A percentile compares a stretch with the other conserved stretches of the same genome.
Evolutionary conservation across 2,113 vertebrate genomes (phyloP).

Genomic region (Anthoscopus minutus): DNA sequence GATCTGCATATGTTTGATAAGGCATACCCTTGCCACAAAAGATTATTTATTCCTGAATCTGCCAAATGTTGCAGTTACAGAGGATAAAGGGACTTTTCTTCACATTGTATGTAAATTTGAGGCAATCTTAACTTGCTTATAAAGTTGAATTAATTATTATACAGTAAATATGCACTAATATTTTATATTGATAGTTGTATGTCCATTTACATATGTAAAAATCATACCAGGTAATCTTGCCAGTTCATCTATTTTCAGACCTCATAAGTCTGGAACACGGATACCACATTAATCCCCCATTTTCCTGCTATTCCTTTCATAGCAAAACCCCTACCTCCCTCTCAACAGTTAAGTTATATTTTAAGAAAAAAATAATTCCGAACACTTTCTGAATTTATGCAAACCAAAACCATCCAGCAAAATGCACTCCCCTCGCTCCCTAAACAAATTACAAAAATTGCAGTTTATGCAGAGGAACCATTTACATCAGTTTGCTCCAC

Average conservation of each 20-base stretch:
- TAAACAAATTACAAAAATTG: neutral
- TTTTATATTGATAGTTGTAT: slow-evolving; percentile 53
- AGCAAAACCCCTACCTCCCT: neutral
- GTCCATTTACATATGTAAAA: slow-evolving; percentile 60
- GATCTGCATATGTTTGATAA: slow-evolving; percentile 95
- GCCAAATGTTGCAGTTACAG: slow-evolving; percentile 77
- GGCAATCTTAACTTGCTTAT: slow-evolving; percentile 72
- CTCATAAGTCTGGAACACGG: neutral
- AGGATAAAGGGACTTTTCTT: slow-evolving; percentile 75
- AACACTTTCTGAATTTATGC: neutral
- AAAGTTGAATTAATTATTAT: slow-evolving; percentile 67
- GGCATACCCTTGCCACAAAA: slow-evolving; percentile 83
- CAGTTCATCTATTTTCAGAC: slow-evolving; percentile 44
- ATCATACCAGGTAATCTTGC: slow-evolving; percentile 51
- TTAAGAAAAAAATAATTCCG: neutral
- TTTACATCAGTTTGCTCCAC: neutral
- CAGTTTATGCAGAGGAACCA: neutral
- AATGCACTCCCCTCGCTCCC: neutral
- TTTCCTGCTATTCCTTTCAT: neutral
- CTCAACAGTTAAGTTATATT: neutral
- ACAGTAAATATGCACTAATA: slow-evolving; percentile 69
- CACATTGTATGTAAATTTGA: slow-evolving; percentile 74
- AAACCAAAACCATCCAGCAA: neutral
- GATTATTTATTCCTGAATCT: slow-evolving; percentile 83
- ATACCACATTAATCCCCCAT: slow-evolving; percentile 15